phyloP scores from a whole-genome alignment of 2,797 vertebrate species.

The Aeoliscus strigatus region DNA sequence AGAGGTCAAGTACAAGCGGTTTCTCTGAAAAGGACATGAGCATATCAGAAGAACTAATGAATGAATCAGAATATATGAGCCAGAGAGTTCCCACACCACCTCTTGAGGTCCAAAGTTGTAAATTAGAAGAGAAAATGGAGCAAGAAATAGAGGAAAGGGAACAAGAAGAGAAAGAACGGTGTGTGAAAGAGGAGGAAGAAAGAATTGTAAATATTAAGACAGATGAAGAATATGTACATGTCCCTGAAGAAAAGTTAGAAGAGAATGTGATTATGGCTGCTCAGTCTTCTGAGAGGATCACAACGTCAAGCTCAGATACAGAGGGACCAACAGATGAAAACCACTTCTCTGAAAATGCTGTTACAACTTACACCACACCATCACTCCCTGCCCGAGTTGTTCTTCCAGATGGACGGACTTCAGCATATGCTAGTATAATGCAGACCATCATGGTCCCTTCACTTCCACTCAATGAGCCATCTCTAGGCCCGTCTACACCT shows the following conservation, averaged over 20 bases:
- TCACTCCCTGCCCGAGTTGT: slow-evolving; percentile 61
- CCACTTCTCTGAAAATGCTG: slow-evolving; percentile 28
- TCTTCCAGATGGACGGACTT: slow-evolving; percentile 76
- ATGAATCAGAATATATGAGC: slow-evolving; percentile 57
- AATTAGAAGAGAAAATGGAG: slow-evolving; percentile 59
- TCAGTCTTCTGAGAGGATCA: slow-evolving; percentile 58
- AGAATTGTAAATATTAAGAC: slow-evolving; percentile 1
- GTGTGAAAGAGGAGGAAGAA: slow-evolving; percentile 50
- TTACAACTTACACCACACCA: slow-evolving; percentile 51
- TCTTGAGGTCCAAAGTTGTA: slow-evolving; percentile 40
- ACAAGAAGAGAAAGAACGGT: slow-evolving; percentile 52
- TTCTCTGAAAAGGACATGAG: slow-evolving; percentile 73
- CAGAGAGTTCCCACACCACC: slow-evolving; percentile 57
- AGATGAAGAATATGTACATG: slow-evolving; percentile 2
- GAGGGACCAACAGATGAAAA: slow-evolving; percentile 50
- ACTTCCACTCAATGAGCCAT: slow-evolving; percentile 41
- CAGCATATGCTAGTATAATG: slow-evolving; percentile 91
- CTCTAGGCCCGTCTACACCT: slow-evolving; percentile 40
- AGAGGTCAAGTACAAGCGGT: slow-evolving; percentile 64
- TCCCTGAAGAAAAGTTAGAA: slow-evolving; percentile 32
- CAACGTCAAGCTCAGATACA: slow-evolving; percentile 59
- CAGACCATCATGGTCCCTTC: slow-evolving; percentile 82
- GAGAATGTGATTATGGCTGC: slow-evolving; percentile 27
- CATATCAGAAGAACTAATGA: slow-evolving; percentile 67
- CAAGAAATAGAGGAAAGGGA: slow-evolving; percentile 47